phyloP scores from a whole-genome alignment of 2,113 vertebrate genomes.

The Hyperoodon ampullatus region DNA sequence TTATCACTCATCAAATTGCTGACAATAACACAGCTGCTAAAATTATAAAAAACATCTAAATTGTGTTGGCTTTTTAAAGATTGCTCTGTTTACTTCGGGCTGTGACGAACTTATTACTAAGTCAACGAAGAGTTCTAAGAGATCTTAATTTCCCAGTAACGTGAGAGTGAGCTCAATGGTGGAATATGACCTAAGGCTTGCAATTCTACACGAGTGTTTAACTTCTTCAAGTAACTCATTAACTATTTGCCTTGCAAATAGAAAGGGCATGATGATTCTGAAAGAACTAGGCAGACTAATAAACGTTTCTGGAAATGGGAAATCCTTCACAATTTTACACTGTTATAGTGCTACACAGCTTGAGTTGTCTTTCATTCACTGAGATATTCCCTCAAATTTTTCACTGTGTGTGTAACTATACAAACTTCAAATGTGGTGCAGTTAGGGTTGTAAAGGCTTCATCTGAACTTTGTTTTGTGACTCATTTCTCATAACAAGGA shows the following conservation, averaged over 20 bases:
- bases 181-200: slow-evolving; percentile 67
- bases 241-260: slow-evolving; percentile 51
- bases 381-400: not conserved
- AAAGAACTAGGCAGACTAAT: not conserved
- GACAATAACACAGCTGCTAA: not conserved
- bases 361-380: not conserved
- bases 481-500: slow-evolving; percentile 18
- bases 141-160: slow-evolving; percentile 29
- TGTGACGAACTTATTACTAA: not conserved
- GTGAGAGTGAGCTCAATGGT: not conserved
- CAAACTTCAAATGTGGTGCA: not conserved
- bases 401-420: not conserved
- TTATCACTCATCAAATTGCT: not conserved
- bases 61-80: slow-evolving; percentile 23
- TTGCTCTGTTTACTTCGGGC: slow-evolving; percentile 21
- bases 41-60: slow-evolving; percentile 12
- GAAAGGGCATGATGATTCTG: not conserved
- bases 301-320: not conserved
- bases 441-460: not conserved
- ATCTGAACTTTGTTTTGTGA: slow-evolving; percentile 29
- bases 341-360: not conserved
- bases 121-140: slow-evolving; percentile 33
- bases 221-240: slow-evolving; percentile 75
- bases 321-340: not conserved
- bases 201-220: slow-evolving; percentile 61